Conservation (phyloP, 2,888 invertebrate genomes). For the Imbricaverruca yamaguchii region DNA sequence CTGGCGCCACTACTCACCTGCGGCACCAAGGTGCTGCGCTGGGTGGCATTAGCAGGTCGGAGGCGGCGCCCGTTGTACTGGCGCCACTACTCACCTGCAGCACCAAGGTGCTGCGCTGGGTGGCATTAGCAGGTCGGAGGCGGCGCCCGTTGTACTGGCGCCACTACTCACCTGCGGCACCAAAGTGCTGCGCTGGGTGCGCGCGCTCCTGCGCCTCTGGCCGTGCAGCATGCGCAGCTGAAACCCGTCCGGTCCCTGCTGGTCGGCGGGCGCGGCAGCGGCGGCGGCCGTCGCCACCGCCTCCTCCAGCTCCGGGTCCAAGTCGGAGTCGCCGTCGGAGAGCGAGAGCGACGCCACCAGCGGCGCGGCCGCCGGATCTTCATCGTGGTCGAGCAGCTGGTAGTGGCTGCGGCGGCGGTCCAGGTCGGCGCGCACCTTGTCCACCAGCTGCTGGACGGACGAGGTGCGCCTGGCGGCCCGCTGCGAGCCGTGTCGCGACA, state of each 20-base stretch:
- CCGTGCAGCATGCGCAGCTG: conserved; percentile 13
- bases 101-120: too few species aligned
- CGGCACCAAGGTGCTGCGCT: too few species aligned
- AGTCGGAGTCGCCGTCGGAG: not conserved
- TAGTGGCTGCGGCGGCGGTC: not conserved
- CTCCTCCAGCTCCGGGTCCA: not conserved
- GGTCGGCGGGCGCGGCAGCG: not conserved
- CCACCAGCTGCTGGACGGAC: not conserved
- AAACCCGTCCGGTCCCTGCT: not conserved
- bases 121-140: too few species aligned
- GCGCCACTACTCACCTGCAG: too few species aligned
- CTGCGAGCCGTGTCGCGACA: not conserved
- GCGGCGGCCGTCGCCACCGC: not conserved
- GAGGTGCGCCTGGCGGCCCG: not conserved
- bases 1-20: too few species aligned
- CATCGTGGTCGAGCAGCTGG: not conserved
- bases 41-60: too few species aligned
- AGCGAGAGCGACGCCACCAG: not conserved
- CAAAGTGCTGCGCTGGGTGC: not conserved
- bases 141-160: not conserved
- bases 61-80: too few species aligned
- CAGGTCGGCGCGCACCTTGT: conserved; percentile 11
- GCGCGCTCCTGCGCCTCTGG: not conserved
- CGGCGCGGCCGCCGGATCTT: not conserved
- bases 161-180: not conserved